Evolutionary conservation across 2,113 vertebrate species (phyloP).

Genomic region (Puntigrus tetrazona): DNA sequence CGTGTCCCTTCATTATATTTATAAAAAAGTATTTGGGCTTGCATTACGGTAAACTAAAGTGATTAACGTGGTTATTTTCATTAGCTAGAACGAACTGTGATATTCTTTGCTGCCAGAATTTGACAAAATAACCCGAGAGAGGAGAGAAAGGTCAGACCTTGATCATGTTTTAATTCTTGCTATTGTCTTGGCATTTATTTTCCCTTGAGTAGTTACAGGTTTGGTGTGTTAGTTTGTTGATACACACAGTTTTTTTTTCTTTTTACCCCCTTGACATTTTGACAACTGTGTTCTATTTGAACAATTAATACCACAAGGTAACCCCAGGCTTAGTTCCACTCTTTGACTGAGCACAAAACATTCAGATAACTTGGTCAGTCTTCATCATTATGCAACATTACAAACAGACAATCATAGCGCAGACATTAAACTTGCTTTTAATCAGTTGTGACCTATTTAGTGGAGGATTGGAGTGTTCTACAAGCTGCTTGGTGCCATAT

Average conservation of each 20-base stretch:
- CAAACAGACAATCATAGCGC: background rate
- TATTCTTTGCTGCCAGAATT: background rate
- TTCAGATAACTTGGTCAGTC: background rate
- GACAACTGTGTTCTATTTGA: background rate
- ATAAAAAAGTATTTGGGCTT: background rate
- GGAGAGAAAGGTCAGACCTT: background rate
- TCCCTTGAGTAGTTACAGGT: background rate
- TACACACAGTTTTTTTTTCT: background rate
- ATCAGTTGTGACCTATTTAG: background rate
- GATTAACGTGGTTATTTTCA: background rate
- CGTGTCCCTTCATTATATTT: background rate
- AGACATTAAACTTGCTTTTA: background rate
- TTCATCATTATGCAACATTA: background rate
- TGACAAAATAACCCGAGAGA: background rate
- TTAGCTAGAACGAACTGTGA: background rate
- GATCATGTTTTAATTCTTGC: background rate
- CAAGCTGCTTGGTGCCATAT: slow-evolving; percentile 10
- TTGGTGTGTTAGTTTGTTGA: background rate
- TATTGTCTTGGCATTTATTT: background rate
- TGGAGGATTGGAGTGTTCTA: background rate
- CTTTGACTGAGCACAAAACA: background rate
- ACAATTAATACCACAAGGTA: background rate
- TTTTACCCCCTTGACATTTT: background rate
- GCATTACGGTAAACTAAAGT: background rate
- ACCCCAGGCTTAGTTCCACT: slow-evolving; percentile 1